phyloP scores from a whole-genome alignment of 2,113 vertebrate species.

The Phodopus roborovskii region DNA sequence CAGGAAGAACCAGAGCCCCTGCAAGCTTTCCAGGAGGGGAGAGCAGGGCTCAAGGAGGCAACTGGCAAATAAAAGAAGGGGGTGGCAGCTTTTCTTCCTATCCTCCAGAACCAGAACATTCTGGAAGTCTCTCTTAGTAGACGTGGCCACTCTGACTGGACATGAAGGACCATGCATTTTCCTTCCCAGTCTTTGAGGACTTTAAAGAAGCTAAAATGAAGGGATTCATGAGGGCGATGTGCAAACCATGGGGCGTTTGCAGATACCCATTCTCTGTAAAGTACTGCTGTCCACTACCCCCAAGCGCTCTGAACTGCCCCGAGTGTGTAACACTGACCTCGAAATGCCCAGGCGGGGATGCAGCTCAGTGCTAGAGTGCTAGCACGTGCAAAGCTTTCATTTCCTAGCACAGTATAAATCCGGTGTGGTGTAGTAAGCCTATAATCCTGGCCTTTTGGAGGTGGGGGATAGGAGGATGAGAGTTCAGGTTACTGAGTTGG shows the following conservation, averaged over 20 bases:
- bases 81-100: too few species aligned
- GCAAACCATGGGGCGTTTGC: background rate
- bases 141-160: background rate
- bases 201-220: background rate
- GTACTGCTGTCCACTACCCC: background rate
- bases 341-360: background rate
- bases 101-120: background rate
- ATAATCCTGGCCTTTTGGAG: background rate
- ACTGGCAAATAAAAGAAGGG: too few species aligned
- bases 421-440: background rate
- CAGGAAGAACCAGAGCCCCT: background rate
- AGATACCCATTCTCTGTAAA: background rate
- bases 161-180: background rate
- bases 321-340: background rate
- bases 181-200: background rate
- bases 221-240: background rate
- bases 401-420: background rate
- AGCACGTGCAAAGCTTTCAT: background rate
- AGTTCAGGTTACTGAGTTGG: background rate
- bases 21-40: background rate
- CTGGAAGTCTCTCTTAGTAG: background rate
- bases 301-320: background rate
- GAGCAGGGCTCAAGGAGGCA: background rate
- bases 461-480: background rate
- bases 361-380: background rate